Percentiles rank a stretch among this genome's conserved stretches.
Evolutionary conservation across 92 coral and sea anemone genomes (phyloP).

Genomic region (Parazoanthus atlanticus): DNA sequence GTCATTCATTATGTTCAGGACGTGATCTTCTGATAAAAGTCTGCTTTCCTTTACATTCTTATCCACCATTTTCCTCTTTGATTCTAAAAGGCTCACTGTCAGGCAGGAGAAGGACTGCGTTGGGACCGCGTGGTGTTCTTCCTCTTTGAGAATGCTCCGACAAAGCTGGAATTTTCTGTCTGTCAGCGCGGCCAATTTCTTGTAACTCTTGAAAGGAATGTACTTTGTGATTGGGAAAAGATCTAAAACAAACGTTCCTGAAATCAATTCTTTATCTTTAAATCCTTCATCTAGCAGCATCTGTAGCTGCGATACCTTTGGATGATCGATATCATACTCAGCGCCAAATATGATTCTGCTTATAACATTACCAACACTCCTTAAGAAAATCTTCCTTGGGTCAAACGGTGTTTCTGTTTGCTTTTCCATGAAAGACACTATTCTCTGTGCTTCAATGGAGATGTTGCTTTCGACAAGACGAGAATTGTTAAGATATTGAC

Average conservation of each 20-base stretch:
- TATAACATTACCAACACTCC: not conserved
- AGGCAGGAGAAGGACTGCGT: not conserved
- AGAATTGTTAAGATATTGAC: not conserved
- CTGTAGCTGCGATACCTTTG: not conserved
- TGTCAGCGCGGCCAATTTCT: not conserved
- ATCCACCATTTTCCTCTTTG: not conserved
- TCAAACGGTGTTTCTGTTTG: not conserved
- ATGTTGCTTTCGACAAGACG: not conserved
- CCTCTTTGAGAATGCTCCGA: not conserved
- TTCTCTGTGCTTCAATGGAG: not conserved
- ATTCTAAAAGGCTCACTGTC: not conserved
- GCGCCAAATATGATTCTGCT: not conserved
- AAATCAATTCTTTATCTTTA: not conserved
- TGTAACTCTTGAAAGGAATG: not conserved
- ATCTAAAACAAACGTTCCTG: not conserved
- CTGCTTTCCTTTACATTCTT: not conserved
- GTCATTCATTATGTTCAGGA: not conserved
- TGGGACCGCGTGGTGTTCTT: not conserved
- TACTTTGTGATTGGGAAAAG: not conserved
- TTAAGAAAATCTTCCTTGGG: not conserved
- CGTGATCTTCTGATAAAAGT: not conserved
- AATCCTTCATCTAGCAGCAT: not conserved
- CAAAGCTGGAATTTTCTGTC: not conserved
- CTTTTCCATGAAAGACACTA: not conserved
- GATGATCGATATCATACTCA: slow-evolving; percentile 5